Percentiles rank a stretch among this genome's conserved stretches.
These are phyloP conservation scores for Gymnoscelis rufifasciata DNA, from an alignment of 2,888 invertebrate genomes.

Conservation along the genomic window DNA sequence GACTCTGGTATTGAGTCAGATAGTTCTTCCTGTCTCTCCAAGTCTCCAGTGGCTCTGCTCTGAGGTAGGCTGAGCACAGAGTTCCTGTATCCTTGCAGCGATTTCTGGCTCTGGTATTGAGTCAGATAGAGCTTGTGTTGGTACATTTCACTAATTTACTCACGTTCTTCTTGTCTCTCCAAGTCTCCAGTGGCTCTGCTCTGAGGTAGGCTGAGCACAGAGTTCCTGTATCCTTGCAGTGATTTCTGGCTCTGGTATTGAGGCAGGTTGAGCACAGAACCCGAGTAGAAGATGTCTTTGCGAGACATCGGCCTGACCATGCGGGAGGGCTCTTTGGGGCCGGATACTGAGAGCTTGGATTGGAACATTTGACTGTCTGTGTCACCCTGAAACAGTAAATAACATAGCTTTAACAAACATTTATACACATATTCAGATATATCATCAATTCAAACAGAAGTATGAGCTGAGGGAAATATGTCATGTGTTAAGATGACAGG, in stretches of 20 bases:
- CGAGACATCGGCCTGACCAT: slow-evolving; percentile 94
- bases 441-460: too few relatives aligned
- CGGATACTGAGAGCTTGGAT: slow-evolving; percentile 82
- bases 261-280: slow-evolving; percentile 94
- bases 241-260: slow-evolving; percentile 96
- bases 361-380: slow-evolving; percentile 84
- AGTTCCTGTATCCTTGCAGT: slow-evolving; percentile 92
- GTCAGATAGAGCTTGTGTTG: too few relatives aligned
- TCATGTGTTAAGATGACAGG: too few relatives aligned
- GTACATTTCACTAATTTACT: slow-evolving; percentile 54
- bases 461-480: too few relatives aligned
- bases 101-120: slow-evolving; percentile 82
- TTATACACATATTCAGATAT: too few relatives aligned
- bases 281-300: slow-evolving; percentile 98
- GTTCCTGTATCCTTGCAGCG: slow-evolving; percentile 90
- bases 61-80: slow-evolving; percentile 93
- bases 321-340: slow-evolving; percentile 61
- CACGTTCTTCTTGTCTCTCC: slow-evolving; percentile 85
- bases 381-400: slow-evolving; percentile 62
- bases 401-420: too few relatives aligned
- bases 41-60: slow-evolving; percentile 78
- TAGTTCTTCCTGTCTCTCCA: slow-evolving; percentile 83
- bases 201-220: slow-evolving; percentile 91
- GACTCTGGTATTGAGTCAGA: too few relatives aligned
- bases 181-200: slow-evolving; percentile 79